These are phyloP conservation scores for Ectemnius lituratus DNA, from an alignment of 2,888 invertebrate species.

Conservation along the genomic window DNA sequence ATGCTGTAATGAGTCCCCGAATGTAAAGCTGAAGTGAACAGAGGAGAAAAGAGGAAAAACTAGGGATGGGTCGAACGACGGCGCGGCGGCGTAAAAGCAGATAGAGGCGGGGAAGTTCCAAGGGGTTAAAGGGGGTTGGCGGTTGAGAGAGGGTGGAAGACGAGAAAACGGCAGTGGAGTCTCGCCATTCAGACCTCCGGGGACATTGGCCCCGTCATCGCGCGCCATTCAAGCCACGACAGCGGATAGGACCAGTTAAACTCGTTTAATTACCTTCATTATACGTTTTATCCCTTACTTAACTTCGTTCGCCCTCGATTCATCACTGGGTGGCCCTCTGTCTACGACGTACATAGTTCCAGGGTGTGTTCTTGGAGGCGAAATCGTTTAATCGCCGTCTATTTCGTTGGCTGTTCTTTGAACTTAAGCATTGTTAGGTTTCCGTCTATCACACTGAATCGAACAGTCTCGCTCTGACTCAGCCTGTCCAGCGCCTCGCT, in stretches of 20 bases:
- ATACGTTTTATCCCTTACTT: conserved; percentile 49
- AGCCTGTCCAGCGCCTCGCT: conserved; percentile 14
- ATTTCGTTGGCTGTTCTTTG: neutral
- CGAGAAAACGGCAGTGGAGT: conserved; percentile 20
- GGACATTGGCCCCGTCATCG: conserved; percentile 25
- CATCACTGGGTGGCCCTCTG: conserved; percentile 6
- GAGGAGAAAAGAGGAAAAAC: conserved; percentile 10
- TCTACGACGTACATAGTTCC: no score
- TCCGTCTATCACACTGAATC: conserved; percentile 4
- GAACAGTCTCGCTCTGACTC: conserved; percentile 20
- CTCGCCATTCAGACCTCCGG: conserved; percentile 31
- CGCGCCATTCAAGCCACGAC: conserved; percentile 28
- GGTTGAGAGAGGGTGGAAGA: conserved; percentile 16
- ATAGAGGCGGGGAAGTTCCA: conserved; percentile 1
- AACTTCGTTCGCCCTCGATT: conserved; percentile 28
- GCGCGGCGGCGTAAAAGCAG: conserved; percentile 2
- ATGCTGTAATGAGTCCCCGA: conserved; percentile 45
- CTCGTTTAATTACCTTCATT: conserved; percentile 61
- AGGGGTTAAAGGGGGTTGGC: neutral
- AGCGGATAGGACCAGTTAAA: conserved; percentile 48
- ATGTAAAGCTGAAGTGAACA: conserved; percentile 9
- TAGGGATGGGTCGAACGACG: neutral
- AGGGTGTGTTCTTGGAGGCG: no score
- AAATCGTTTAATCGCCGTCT: no score
- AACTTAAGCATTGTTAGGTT: neutral